phyloP scores from a whole-genome alignment of 2,888 invertebrate genomes.

The Eupithecia abbreviata region DNA sequence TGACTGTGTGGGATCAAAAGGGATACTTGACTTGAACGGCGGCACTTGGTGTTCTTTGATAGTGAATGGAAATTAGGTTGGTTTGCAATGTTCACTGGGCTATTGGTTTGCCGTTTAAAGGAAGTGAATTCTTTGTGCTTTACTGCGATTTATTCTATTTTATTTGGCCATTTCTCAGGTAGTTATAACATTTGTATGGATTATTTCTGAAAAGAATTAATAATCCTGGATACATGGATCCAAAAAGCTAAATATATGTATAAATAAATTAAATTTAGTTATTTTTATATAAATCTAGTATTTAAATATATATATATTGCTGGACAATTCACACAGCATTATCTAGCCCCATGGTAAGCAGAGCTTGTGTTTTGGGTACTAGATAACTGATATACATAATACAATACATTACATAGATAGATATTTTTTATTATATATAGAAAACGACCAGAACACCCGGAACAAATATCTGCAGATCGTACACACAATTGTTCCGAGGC shows the following conservation, averaged over 20 bases:
- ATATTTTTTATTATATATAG: too few relatives aligned
- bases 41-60: slow-evolving; percentile 36
- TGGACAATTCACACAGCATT: too few relatives aligned
- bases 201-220: not conserved
- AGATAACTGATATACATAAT: too few relatives aligned
- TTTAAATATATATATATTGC: too few relatives aligned
- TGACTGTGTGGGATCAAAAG: slow-evolving; percentile 56
- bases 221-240: not conserved
- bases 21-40: slow-evolving; percentile 43
- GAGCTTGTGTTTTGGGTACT: too few relatives aligned
- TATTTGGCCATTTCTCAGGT: not conserved
- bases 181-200: not conserved
- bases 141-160: not conserved
- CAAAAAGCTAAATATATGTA: not conserved
- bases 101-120: slow-evolving; percentile 6
- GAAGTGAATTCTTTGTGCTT: not conserved
- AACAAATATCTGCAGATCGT: too few relatives aligned
- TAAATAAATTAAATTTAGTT: too few relatives aligned
- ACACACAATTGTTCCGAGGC: too few relatives aligned
- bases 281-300: too few relatives aligned
- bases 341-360: too few relatives aligned
- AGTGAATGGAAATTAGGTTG: slow-evolving; percentile 41
- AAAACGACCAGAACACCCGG: too few relatives aligned
- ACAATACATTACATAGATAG: too few relatives aligned
- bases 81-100: slow-evolving; percentile 29